These are phyloP conservation scores for Columba janthina DNA, from an alignment of 2,113 vertebrate genomes.

Conservation along the genomic window DNA sequence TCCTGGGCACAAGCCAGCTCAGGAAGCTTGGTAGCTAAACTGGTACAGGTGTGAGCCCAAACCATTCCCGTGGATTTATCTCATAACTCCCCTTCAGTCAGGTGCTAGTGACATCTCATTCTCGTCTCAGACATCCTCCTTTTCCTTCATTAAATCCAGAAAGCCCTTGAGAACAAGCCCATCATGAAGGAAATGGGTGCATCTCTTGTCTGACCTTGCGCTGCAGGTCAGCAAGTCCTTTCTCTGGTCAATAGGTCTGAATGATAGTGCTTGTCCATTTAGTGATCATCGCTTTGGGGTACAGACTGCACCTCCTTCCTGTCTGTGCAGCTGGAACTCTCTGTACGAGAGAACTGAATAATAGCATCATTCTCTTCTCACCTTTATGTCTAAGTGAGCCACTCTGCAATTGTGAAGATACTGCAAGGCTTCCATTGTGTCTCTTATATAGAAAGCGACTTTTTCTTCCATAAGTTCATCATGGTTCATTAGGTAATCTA, in stretches of 20 bases:
- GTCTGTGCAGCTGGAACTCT: neutral
- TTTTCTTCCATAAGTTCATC: constrained; percentile 98
- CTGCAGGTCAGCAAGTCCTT: neutral
- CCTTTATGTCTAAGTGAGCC: constrained; percentile 95
- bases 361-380: constrained; percentile 52
- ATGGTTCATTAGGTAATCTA: constrained; percentile 95
- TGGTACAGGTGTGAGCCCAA: neutral
- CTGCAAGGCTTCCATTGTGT: constrained; percentile 92
- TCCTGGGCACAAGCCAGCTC: neutral
- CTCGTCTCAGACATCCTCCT: neutral
- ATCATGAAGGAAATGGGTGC: neutral
- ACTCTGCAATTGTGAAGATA: constrained; percentile 96
- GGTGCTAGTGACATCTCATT: neutral
- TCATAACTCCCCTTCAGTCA: neutral
- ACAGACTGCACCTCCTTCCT: neutral
- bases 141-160: neutral
- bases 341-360: neutral
- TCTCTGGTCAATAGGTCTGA: neutral
- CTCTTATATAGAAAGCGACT: constrained; percentile 92
- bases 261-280: neutral
- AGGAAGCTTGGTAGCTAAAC: neutral
- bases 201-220: neutral
- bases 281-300: neutral
- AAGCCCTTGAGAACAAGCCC: neutral
- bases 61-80: neutral